Conservation (phyloP, 2,113 vertebrate species). For the Falcunculus frontatus region DNA sequence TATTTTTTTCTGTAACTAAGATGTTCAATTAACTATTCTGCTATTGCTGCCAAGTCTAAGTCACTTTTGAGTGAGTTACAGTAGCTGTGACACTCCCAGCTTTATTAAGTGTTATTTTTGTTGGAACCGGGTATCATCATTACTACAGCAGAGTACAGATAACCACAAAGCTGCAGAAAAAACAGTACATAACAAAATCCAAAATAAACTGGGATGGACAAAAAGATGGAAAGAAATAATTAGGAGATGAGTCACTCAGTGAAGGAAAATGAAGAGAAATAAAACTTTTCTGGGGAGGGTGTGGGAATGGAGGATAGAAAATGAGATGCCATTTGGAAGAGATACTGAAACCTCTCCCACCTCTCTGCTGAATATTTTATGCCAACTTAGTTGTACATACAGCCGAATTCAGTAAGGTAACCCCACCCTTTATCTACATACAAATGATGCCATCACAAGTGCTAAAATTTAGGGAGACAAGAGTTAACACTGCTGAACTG, state of each 20-base stretch:
- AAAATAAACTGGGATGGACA: neutral
- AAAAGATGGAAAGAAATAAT: neutral
- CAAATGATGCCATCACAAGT: neutral
- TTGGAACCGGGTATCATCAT: neutral
- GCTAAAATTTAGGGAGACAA: neutral
- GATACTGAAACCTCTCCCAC: neutral
- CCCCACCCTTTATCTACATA: neutral
- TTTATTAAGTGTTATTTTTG: neutral
- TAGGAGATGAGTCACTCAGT: neutral
- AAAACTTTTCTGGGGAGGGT: neutral
- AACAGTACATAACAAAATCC: neutral
- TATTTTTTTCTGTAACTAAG: neutral
- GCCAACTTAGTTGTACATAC: neutral
- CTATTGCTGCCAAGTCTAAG: neutral
- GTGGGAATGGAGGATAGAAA: neutral
- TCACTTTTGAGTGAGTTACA: neutral
- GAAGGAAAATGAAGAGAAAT: neutral
- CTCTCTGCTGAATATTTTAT: neutral
- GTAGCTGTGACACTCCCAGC: neutral
- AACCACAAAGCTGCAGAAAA: neutral
- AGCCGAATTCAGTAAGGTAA: neutral
- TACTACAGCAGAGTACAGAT: neutral
- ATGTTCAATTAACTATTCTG: constrained; percentile 7
- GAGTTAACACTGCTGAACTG: neutral
- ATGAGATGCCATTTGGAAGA: neutral